Evolutionary conservation across 2,797 vertebrate genomes (phyloP).

Genomic region (Leptodactylus fallax): DNA sequence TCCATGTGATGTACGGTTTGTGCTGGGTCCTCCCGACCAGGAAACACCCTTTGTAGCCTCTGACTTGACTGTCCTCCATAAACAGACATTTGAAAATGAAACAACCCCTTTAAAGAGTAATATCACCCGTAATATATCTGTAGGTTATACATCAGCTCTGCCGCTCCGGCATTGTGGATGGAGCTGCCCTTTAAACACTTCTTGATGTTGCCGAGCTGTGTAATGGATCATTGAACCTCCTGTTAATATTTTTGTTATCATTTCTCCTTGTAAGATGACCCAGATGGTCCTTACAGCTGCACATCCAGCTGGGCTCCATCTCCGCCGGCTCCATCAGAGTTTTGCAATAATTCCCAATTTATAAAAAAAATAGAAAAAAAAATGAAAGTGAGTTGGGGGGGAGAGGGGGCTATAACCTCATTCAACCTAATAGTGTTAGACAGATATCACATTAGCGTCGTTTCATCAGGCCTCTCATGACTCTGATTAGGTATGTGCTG

Average conservation of each 20-base stretch:
- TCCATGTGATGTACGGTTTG: not conserved
- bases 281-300: conserved; percentile 39
- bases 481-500: conserved; percentile 50
- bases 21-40: not conserved
- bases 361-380: conserved; percentile 22
- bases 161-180: not conserved
- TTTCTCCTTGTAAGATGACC: conserved; percentile 28
- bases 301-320: conserved; percentile 44
- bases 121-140: not conserved
- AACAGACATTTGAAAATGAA: not conserved
- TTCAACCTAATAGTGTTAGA: conserved; percentile 1
- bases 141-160: not conserved
- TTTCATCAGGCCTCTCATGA: conserved; percentile 23
- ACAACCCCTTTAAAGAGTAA: not conserved
- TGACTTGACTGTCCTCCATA: not conserved
- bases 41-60: not conserved
- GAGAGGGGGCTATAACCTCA: conserved; percentile 5
- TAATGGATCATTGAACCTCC: conserved; percentile 36
- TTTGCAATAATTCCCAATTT: conserved; percentile 40
- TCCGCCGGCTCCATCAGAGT: not conserved
- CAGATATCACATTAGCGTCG: conserved; percentile 43
- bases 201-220: not conserved
- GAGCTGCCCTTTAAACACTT: not conserved
- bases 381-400: not conserved
- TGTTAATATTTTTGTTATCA: conserved; percentile 43